Conservation (phyloP, 2,888 invertebrate genomes). For the Acanthosepion pharaonis region DNA sequence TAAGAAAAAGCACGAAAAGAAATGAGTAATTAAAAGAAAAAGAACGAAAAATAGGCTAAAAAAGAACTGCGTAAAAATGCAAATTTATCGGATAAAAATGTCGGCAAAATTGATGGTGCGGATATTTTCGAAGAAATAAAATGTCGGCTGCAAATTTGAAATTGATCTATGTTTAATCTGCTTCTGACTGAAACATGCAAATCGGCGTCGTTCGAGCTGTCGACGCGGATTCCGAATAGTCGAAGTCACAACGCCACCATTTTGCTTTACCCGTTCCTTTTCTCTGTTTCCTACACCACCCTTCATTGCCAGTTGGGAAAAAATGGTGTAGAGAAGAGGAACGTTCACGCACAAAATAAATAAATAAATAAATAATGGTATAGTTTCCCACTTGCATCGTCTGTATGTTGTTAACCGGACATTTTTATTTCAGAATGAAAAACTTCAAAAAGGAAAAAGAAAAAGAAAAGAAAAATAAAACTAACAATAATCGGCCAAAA, state of each 20-base stretch:
- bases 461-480: background rate
- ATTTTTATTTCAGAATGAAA: background rate
- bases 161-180: conserved; percentile 1
- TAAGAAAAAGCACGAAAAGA: background rate
- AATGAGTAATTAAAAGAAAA: background rate
- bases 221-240: background rate
- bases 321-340: background rate
- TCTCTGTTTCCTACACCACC: background rate
- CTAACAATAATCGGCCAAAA: background rate
- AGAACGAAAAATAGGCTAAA: background rate
- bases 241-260: background rate
- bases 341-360: background rate
- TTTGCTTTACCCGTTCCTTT: background rate
- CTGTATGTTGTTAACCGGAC: background rate
- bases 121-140: conserved; percentile 33
- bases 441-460: background rate
- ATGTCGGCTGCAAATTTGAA: conserved; percentile 33
- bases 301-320: background rate
- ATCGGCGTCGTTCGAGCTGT: conserved; percentile 33
- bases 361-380: background rate
- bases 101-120: conserved; percentile 17
- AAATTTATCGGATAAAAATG: conserved; percentile 22
- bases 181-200: background rate
- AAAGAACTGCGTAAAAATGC: background rate
- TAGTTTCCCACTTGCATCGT: conserved; percentile 6